Evolutionary conservation across 2,888 invertebrate species (phyloP).

Genomic region (Cordilura impudica): DNA sequence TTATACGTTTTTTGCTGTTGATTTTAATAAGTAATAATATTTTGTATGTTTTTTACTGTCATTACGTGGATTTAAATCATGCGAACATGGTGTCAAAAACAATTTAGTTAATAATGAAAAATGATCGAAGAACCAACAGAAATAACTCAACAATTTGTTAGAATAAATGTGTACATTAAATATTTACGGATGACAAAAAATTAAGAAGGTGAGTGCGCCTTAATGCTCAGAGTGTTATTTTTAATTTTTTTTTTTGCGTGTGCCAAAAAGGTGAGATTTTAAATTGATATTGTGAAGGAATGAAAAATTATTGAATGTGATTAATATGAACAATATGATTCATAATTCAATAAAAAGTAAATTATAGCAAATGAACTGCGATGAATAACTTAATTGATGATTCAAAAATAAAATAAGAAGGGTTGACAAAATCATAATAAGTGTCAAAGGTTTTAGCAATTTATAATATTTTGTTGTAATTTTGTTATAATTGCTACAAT

Average conservation of each 20-base stretch:
- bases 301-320: slow-evolving; percentile 41
- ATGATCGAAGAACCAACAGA: slow-evolving; percentile 19
- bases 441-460: no score
- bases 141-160: not conserved
- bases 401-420: no score
- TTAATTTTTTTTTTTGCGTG: no score
- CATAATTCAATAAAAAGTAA: no score
- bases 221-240: not conserved
- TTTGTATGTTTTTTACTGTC: slow-evolving; percentile 31
- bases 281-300: slow-evolving; percentile 54
- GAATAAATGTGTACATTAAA: not conserved
- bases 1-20: not conserved
- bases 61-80: slow-evolving; percentile 48
- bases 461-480: no score
- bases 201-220: not conserved
- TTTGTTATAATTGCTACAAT: no score
- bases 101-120: slow-evolving; percentile 56
- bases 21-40: not conserved
- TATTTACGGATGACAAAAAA: not conserved
- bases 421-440: no score
- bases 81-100: slow-evolving; percentile 43
- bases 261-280: slow-evolving; percentile 52
- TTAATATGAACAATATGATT: no score
- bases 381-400: no score
- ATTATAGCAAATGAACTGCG: no score